A percentile compares a stretch with the other conserved stretches of the same genome.
Conservation (phyloP, 2,113 vertebrate genomes). For the Phyllopteryx taeniolatus region DNA sequence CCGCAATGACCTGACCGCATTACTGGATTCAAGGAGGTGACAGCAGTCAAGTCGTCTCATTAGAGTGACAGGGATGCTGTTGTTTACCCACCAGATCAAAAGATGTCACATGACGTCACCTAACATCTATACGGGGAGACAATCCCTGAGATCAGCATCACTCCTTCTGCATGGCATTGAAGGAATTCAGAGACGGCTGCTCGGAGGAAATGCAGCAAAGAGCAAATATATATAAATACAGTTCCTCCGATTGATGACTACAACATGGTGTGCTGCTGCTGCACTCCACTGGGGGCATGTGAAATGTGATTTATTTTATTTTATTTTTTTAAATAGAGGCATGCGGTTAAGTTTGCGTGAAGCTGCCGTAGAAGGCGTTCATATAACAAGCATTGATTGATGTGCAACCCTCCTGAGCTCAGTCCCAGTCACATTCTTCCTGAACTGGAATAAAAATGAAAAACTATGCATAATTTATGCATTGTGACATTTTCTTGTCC, state of each 20-base stretch:
- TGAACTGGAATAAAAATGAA: slow-evolving; percentile 22
- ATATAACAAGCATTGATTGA: slow-evolving; percentile 21
- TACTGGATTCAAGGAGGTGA: slow-evolving; percentile 20
- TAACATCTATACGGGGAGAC: slow-evolving; percentile 43
- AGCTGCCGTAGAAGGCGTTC: slow-evolving; percentile 41
- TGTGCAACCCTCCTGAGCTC: slow-evolving; percentile 6
- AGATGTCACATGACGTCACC: slow-evolving; percentile 58
- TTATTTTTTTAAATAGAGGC: slow-evolving; percentile 28
- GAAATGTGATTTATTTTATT: slow-evolving; percentile 31
- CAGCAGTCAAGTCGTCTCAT: slow-evolving; percentile 24
- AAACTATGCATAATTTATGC: slow-evolving; percentile 47
- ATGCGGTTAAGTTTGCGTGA: neutral
- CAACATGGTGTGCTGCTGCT: slow-evolving; percentile 33
- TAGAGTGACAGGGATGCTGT: slow-evolving; percentile 32
- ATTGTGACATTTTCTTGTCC: slow-evolving; percentile 27
- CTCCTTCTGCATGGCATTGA: slow-evolving; percentile 19
- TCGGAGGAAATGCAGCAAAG: slow-evolving; percentile 48
- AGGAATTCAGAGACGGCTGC: slow-evolving; percentile 37
- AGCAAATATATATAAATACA: slow-evolving; percentile 53
- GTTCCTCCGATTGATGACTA: slow-evolving; percentile 44
- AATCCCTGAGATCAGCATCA: neutral
- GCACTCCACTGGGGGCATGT: slow-evolving; percentile 25
- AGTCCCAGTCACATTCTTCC: slow-evolving; percentile 24
- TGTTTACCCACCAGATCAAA: slow-evolving; percentile 33
- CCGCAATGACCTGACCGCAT: slow-evolving; percentile 26